Evolutionary conservation across 2,888 invertebrate species (phyloP).

Genomic region (Ophion slaviceki): DNA sequence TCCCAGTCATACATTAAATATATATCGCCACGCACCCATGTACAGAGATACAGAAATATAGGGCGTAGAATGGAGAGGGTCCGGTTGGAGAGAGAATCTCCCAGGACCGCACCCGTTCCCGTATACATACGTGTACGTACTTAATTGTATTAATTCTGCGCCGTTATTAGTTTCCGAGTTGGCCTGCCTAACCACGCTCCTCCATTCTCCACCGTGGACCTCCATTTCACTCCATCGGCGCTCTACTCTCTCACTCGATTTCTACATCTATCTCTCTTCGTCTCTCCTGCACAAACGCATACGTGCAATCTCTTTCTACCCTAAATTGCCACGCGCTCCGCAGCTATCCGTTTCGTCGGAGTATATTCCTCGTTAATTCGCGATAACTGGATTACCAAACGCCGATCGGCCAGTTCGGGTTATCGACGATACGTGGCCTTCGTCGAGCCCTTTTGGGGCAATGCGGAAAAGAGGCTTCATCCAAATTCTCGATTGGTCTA

Average conservation of each 20-base stretch:
- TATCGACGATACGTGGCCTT: constrained; percentile 59
- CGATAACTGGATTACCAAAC: constrained; percentile 66
- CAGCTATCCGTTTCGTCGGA: constrained; percentile 57
- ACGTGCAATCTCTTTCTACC: constrained; percentile 2
- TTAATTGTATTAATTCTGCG: constrained; percentile 72
- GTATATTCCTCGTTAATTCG: constrained; percentile 68
- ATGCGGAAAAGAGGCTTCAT: constrained; percentile 12
- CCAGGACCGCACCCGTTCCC: constrained; percentile 50
- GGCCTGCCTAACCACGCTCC: constrained; percentile 43
- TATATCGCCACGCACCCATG: constrained; percentile 18
- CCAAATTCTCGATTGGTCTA: neutral
- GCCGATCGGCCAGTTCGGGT: constrained; percentile 64
- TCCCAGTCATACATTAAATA: constrained; percentile 53
- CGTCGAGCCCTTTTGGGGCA: constrained; percentile 4
- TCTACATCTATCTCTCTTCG: constrained; percentile 10
- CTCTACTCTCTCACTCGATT: neutral
- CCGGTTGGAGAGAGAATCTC: constrained; percentile 20
- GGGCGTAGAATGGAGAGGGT: constrained; percentile 27
- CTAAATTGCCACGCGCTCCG: constrained; percentile 52
- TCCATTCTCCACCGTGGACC: neutral
- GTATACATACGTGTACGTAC: constrained; percentile 60
- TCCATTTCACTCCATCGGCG: neutral
- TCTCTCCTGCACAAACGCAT: neutral
- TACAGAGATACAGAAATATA: constrained; percentile 40
- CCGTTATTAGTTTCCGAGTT: constrained; percentile 70